Base-by-base conservation (phyloP, 1,140 invertebrate species). In the Mizuhopecten yessoensis region DNA sequence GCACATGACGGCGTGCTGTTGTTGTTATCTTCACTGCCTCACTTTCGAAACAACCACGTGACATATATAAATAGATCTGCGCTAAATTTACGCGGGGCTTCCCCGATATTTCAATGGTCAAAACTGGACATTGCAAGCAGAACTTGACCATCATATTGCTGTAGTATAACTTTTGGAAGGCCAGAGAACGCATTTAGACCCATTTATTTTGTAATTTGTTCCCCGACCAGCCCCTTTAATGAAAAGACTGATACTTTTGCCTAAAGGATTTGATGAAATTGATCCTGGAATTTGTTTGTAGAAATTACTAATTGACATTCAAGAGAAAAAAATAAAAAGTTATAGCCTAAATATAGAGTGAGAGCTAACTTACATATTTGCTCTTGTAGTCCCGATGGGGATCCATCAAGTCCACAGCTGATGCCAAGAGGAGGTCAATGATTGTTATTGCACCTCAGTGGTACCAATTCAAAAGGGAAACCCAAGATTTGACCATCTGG, bases 381-480 rank as follows among this genome's bases (percentile, higher is more conserved):
- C 1, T 88, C 33, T 88, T 89, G n/a, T 33, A 94, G 94, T 90
- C 92, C 34, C 88, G 89, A 75, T 93, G 92, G 93, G 93, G 94
- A 33, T 89, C 90, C 34, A 87, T 94, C 34, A 92, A 93, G 29
- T 86, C 91, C 10, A 90, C 91, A 89, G 88, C 92, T 5, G 94
- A 94, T n/a, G 92, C n/a, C 9, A 94, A 95, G 91, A 92, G 91
- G 42, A 89, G 87, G 9, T 88, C 87, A 15, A 87, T 95, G 88
- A 88, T 92, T 10, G 89, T 91, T 13, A 90, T 94, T 11, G 91
- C 91, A 17, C 93, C 93, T 17, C 33, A 89, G 33, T 94, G 94
- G 94, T 92, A 93, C 34, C 92, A 93, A 90, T 93, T 94, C 57
- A 86, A 92, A 39, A 87, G 90, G n/a, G 91, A 92, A 33, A 34